phyloP scores from a whole-genome alignment of 2,888 invertebrate genomes.

The Osedax fenrisi region DNA sequence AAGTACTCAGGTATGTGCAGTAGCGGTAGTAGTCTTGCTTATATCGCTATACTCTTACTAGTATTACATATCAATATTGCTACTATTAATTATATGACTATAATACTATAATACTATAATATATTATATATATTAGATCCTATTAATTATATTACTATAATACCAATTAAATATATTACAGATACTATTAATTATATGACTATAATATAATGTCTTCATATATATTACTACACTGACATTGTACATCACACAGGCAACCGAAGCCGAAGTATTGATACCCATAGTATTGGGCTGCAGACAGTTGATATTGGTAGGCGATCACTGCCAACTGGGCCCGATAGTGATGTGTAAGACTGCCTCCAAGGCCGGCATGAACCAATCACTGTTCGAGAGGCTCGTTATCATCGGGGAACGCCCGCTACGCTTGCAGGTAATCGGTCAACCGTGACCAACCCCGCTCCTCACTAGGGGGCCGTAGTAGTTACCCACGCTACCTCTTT shows the following conservation, averaged over 20 bases:
- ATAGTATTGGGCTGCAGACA: constrained; percentile 93
- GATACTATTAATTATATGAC: no score
- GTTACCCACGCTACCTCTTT: not conserved
- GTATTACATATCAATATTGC: no score
- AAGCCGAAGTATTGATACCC: constrained; percentile 94
- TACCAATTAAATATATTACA: no score
- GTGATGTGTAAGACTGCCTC: constrained; percentile 99
- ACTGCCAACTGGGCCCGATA: constrained; percentile 94
- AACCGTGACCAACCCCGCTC: not conserved
- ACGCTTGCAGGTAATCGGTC: constrained; percentile 60
- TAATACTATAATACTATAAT: no score
- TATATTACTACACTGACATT: no score
- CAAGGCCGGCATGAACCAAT: constrained; percentile 86
- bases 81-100: no score
- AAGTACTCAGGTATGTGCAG: constrained; percentile 83
- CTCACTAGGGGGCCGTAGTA: not conserved
- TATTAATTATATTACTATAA: no score
- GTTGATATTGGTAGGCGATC: constrained; percentile 90
- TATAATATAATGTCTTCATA: no score
- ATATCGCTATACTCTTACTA: no score
- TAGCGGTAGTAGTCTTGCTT: constrained; percentile 97
- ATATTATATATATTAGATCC: no score
- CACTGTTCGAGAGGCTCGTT: constrained; percentile 87
- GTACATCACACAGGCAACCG: constrained; percentile 63
- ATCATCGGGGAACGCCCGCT: constrained; percentile 92